Evolutionary conservation across 2,888 invertebrate species (phyloP).

Genomic region (Eumerus sabulonum): DNA sequence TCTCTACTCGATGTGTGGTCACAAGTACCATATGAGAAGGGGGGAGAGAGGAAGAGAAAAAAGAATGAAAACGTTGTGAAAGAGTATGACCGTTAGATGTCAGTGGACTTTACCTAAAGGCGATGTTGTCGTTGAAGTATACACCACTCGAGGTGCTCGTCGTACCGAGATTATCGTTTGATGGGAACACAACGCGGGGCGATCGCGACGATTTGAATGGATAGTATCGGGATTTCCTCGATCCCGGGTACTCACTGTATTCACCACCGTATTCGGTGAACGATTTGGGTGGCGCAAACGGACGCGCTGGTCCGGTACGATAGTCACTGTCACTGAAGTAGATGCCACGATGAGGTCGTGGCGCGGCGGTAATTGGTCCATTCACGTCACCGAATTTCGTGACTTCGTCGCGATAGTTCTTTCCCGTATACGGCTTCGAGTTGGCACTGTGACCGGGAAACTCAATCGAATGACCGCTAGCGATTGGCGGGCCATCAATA

Average conservation of each 20-base stretch:
- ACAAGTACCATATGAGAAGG: too few relatives aligned
- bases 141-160: slow-evolving; percentile 76
- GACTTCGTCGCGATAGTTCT: slow-evolving; percentile 78
- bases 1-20: slow-evolving; percentile 78
- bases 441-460: slow-evolving; percentile 76
- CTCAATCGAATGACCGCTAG: slow-evolving; percentile 74
- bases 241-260: slow-evolving; percentile 74
- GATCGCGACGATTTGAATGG: slow-evolving; percentile 78
- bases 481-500: slow-evolving; percentile 68
- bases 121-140: slow-evolving; percentile 78
- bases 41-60: too few relatives aligned
- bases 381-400: slow-evolving; percentile 79
- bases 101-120: slow-evolving; percentile 75
- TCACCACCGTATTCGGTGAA: slow-evolving; percentile 77
- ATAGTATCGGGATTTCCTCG: slow-evolving; percentile 76
- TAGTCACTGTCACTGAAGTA: slow-evolving; percentile 76
- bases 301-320: slow-evolving; percentile 71
- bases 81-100: slow-evolving; percentile 5
- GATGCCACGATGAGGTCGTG: slow-evolving; percentile 75
- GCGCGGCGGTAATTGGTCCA: slow-evolving; percentile 78
- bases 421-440: slow-evolving; percentile 75
- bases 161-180: slow-evolving; percentile 76
- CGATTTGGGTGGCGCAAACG: slow-evolving; percentile 76
- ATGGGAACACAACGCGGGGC: slow-evolving; percentile 78
- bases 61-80: neutral